Base-by-base conservation (phyloP, 1,140 invertebrate species). In the Megathymus violae region DNA sequence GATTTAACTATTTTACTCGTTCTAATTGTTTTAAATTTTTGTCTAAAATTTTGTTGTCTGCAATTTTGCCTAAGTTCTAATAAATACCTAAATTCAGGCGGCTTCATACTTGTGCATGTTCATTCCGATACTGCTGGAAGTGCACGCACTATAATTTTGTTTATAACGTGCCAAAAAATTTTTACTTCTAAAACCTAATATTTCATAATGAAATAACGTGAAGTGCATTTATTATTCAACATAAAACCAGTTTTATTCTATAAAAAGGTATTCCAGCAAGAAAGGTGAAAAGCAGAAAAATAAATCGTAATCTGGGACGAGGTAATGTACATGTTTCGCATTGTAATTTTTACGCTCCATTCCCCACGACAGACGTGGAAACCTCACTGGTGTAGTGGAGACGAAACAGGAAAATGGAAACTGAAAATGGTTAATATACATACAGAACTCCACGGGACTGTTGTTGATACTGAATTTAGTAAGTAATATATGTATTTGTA, bases 311-410 rank as follows among this genome's bases (percentile, higher is more conserved):
- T 54, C 51, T 43, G 51, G 11, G 6, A 13, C 51, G 51, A 15
- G 22, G 51, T 43, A 54, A 54, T 54, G 38, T 54, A 54, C 51
- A 41, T 25, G 51, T 54, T 54, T 41, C 51, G 38, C 51, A 43
- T 54, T 40, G 51, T 43, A 43, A 54, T 43, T 47, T 27, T 54
- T 38, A 54, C 51, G 51, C 36, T 40, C 51, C 51, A 54, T 54
- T 43, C 38, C 48, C 11, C 51, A 19, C 13, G 19, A 54, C 51
- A 48, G 51, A 54, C 51, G 50, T 15, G 38, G 13, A 40, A 25
- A 41, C 6, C 50, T 52, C 25, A 27, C 25, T 25, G 27, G 14
- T 43, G 19, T 13, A 19, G 51, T 14, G 38, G 6, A 25, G 50
- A 25, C 11, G 11, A n/a, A 54, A 13, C 17, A 41, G 51, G 51